phyloP scores from a whole-genome alignment of 2,888 invertebrate genomes.

The Cryptosula pallasiana region DNA sequence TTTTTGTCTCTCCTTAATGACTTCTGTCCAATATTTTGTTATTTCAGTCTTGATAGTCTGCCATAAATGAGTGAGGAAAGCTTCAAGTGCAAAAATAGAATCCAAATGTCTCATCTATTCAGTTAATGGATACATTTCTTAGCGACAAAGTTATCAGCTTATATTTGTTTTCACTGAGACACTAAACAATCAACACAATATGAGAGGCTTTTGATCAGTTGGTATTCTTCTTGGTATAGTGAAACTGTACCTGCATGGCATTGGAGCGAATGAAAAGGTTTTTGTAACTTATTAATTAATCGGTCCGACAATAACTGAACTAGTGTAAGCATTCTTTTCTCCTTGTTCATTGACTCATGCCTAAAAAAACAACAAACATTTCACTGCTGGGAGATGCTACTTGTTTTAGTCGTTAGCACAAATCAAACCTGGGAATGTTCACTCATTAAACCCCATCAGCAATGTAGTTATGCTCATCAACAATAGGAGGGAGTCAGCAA shows the following conservation, averaged over 20 bases:
- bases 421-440: conserved; percentile 19
- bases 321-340: background rate
- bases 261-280: background rate
- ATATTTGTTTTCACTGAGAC: background rate
- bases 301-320: background rate
- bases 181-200: conserved; percentile 16
- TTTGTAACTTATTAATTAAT: conserved; percentile 17
- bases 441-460: background rate
- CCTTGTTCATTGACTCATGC: conserved; percentile 18
- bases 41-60: too few relatives aligned
- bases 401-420: background rate
- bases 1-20: background rate
- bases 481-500: conserved; percentile 18
- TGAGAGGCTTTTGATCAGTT: background rate
- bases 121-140: too few relatives aligned
- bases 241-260: conserved; percentile 16
- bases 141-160: conserved; percentile 11
- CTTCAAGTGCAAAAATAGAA: too few relatives aligned
- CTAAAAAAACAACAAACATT: conserved; percentile 12
- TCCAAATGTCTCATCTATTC: too few relatives aligned
- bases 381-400: background rate
- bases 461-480: background rate
- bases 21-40: too few relatives aligned
- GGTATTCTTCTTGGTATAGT: background rate
- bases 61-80: too few relatives aligned